Percentiles rank a stretch among this genome's conserved stretches.
Conservation (phyloP, 2,113 vertebrate genomes). For the Spea bombifrons region DNA sequence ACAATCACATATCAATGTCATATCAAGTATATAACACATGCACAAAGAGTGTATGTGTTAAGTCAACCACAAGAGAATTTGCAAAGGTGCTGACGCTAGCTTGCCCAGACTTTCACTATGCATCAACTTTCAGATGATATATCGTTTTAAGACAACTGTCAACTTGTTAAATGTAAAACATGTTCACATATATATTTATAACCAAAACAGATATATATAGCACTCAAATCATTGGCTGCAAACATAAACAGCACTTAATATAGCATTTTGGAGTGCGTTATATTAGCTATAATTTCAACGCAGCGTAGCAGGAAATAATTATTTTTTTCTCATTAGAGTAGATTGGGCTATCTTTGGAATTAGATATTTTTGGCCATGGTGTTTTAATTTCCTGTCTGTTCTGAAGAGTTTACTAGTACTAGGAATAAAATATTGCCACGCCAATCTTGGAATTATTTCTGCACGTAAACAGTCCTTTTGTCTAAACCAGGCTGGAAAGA, state of each 20-base stretch:
- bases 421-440: not conserved
- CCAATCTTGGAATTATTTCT: not conserved
- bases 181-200: too few relatives aligned
- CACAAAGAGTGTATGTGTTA: too few relatives aligned
- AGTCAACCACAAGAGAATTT: too few relatives aligned
- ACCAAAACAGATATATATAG: too few relatives aligned
- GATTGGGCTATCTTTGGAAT: constrained; percentile 28
- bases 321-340: not conserved
- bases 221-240: too few relatives aligned
- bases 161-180: too few relatives aligned
- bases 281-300: not conserved
- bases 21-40: too few relatives aligned
- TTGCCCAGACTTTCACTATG: too few relatives aligned
- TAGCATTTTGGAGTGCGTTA: not conserved
- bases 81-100: too few relatives aligned
- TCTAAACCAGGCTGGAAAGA: not conserved
- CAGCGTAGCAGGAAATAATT: not conserved
- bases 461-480: not conserved
- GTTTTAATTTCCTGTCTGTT: constrained; percentile 34
- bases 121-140: too few relatives aligned
- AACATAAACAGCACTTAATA: not conserved
- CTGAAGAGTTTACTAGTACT: not conserved
- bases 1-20: too few relatives aligned
- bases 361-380: constrained; percentile 16
- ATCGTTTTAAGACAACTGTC: too few relatives aligned